These are phyloP conservation scores for Nyleta sp. DNA, from an alignment of 2,888 invertebrate species.

Conservation along the genomic window DNA sequence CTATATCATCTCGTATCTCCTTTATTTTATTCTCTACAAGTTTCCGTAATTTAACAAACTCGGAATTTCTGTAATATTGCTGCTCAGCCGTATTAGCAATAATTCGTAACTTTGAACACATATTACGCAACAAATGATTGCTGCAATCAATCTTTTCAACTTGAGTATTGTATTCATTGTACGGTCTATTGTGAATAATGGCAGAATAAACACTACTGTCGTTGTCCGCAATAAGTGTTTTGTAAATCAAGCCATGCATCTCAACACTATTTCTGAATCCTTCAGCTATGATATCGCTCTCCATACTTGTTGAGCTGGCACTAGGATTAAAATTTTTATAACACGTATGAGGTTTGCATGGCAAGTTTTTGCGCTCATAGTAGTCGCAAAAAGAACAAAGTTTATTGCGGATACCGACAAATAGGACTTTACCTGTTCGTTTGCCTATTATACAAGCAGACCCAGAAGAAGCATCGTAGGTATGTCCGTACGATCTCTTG, in stretches of 20 bases:
- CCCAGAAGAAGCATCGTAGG: slow-evolving; percentile 53
- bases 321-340: slow-evolving; percentile 68
- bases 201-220: slow-evolving; percentile 49
- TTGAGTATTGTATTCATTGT: slow-evolving; percentile 42
- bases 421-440: slow-evolving; percentile 58
- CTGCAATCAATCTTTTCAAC: slow-evolving; percentile 54
- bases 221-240: slow-evolving; percentile 43
- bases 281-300: slow-evolving; percentile 36
- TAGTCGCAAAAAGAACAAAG: slow-evolving; percentile 7
- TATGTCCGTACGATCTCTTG: slow-evolving; percentile 49
- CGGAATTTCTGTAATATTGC: neutral
- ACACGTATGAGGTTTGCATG: slow-evolving; percentile 24
- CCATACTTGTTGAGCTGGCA: slow-evolving; percentile 30
- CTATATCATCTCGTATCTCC: neutral
- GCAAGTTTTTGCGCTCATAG: slow-evolving; percentile 12
- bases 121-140: slow-evolving; percentile 55
- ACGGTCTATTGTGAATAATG: slow-evolving; percentile 42
- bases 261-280: slow-evolving; percentile 37
- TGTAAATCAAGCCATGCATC: slow-evolving; percentile 40
- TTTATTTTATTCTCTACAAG: neutral
- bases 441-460: slow-evolving; percentile 49
- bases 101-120: slow-evolving; percentile 12
- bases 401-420: slow-evolving; percentile 70
- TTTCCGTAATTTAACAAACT: slow-evolving; percentile 1
- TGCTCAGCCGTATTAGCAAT: neutral